These are phyloP conservation scores for Champsocephalus esox DNA, from an alignment of 2,797 vertebrate genomes.

Conservation along the genomic window DNA sequence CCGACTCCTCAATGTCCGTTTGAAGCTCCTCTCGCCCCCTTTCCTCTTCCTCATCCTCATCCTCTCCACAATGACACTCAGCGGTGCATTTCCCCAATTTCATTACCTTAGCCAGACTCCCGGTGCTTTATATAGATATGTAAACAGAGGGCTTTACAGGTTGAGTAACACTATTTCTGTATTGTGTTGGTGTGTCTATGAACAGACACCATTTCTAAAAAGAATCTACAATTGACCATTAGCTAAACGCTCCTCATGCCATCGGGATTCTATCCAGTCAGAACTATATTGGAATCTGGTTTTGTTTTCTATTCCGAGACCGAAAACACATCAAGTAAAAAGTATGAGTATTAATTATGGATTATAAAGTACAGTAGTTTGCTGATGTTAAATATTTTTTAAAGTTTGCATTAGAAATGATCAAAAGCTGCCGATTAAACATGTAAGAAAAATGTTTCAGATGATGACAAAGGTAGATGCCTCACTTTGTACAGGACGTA, in stretches of 20 bases:
- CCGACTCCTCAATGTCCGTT: conserved; percentile 43
- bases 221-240: not conserved
- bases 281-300: not conserved
- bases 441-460: no score
- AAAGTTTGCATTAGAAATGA: no score
- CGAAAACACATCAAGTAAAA: no score
- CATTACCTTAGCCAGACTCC: conserved; percentile 3
- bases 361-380: no score
- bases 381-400: no score
- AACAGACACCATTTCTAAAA: not conserved
- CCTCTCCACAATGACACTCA: conserved; percentile 52
- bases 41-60: conserved; percentile 67
- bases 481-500: no score
- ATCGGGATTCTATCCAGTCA: not conserved
- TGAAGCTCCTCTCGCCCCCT: conserved; percentile 53
- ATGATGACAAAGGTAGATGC: no score
- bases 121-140: not conserved
- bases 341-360: no score
- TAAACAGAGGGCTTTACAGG: not conserved
- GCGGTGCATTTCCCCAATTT: conserved; percentile 47
- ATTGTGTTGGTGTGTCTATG: not conserved
- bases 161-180: not conserved
- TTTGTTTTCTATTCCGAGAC: no score
- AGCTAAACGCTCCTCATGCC: not conserved
- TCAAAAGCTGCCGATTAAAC: no score